phyloP scores from a whole-genome alignment of 23 tunicate genomes.

The Styela clava region DNA sequence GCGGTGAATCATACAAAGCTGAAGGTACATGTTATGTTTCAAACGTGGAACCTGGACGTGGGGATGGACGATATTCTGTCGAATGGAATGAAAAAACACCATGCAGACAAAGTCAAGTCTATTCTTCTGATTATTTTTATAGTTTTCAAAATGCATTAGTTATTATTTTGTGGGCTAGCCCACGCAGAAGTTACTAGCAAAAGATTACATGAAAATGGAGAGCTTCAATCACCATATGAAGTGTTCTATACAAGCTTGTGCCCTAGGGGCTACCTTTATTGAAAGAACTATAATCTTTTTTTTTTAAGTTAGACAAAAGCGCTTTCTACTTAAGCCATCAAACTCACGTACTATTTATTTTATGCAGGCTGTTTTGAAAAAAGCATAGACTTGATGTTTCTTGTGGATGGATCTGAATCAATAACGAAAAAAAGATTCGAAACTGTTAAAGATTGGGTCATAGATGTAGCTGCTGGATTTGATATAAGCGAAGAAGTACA shows the following conservation, averaged over 20 bases:
- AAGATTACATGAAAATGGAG: too few relatives aligned
- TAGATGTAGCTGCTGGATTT: slow-evolving; percentile 69
- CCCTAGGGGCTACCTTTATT: too few relatives aligned
- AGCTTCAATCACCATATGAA: too few relatives aligned
- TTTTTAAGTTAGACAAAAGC: too few relatives aligned
- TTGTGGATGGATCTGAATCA: slow-evolving; percentile 74
- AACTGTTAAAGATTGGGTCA: slow-evolving; percentile 69
- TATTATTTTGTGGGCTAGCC: too few relatives aligned
- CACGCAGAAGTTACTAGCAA: too few relatives aligned
- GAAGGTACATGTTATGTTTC: slow-evolving; percentile 86
- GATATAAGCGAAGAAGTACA: slow-evolving; percentile 56
- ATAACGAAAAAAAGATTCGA: slow-evolving; percentile 55
- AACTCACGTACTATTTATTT: too few relatives aligned
- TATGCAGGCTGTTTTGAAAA: slow-evolving; percentile 55
- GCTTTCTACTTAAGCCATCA: too few relatives aligned
- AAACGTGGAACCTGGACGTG: slow-evolving; percentile 37
- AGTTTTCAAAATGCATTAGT: too few relatives aligned
- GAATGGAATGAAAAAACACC: slow-evolving; percentile 64
- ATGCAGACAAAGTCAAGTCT: slow-evolving; percentile 50
- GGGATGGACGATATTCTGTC: slow-evolving; percentile 33
- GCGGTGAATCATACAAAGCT: slow-evolving; percentile 49
- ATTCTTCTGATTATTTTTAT: too few relatives aligned
- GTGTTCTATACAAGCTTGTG: too few relatives aligned
- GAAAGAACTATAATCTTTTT: too few relatives aligned
- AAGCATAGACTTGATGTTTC: slow-evolving; percentile 80